Evolutionary conservation across 2,797 vertebrate species (phyloP).

Genomic region (Leuciscus waleckii): DNA sequence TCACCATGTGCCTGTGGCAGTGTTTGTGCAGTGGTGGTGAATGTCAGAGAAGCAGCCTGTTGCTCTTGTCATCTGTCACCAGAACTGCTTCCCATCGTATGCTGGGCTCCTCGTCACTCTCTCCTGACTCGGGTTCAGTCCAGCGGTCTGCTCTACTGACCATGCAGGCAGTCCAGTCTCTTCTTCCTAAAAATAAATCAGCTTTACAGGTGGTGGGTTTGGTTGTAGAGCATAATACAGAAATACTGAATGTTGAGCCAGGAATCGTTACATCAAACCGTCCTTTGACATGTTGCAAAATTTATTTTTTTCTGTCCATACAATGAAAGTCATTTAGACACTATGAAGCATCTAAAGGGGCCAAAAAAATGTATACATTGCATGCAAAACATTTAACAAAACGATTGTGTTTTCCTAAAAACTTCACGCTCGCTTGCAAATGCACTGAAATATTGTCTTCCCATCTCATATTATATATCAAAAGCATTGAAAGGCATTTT

Average conservation of each 20-base stretch:
- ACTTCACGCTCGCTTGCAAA: background rate
- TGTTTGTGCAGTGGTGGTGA: conserved; percentile 70
- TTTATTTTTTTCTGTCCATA: background rate
- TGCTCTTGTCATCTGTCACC: conserved; percentile 77
- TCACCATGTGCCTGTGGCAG: conserved; percentile 71
- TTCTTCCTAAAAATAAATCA: conserved; percentile 20
- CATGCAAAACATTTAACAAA: background rate
- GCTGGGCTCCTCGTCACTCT: conserved; percentile 69
- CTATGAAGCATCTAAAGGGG: no score
- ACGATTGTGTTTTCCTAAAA: background rate
- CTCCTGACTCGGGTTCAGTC: conserved; percentile 47
- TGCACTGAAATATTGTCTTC: no score
- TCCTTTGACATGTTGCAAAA: background rate
- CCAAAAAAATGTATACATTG: no score
- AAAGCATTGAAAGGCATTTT: no score
- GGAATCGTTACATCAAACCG: background rate
- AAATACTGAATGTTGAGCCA: background rate
- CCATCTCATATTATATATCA: no score
- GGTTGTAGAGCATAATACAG: background rate
- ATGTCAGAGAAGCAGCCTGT: conserved; percentile 71
- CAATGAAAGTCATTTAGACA: no score
- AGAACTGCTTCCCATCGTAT: conserved; percentile 41
- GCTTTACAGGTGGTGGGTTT: background rate
- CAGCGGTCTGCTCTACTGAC: background rate
- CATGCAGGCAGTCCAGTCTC: background rate